Percentiles rank a stretch among this genome's conserved stretches.
These are phyloP conservation scores for Drosophila nebulosa DNA, from an alignment of 1,140 invertebrate genomes.

Conservation along the genomic window DNA sequence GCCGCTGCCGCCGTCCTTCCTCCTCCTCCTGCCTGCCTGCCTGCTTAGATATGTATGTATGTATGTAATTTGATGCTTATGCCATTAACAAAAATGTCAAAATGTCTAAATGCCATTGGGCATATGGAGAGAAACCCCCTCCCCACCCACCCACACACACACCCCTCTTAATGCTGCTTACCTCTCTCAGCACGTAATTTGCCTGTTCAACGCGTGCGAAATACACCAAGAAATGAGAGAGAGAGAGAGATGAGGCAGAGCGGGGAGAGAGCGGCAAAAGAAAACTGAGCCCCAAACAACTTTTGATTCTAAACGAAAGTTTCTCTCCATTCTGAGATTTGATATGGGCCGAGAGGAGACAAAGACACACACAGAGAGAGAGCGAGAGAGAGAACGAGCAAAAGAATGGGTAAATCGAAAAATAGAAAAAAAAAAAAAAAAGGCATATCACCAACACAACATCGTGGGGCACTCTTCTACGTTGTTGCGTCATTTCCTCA, in stretches of 20 bases:
- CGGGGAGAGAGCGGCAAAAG: background rate
- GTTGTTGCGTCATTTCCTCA: background rate
- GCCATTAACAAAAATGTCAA: conserved; percentile 79
- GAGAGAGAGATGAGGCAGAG: background rate
- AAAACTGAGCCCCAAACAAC: conserved; percentile 13
- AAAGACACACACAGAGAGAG: background rate
- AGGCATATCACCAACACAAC: background rate
- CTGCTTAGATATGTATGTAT: background rate
- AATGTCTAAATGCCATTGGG: conserved; percentile 70
- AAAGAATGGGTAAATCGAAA: background rate
- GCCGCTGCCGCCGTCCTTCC: background rate
- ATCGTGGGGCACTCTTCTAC: background rate
- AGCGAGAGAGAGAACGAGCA: background rate
- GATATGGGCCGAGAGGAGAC: background rate
- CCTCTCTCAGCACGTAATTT: conserved; percentile 63
- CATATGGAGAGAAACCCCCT: conserved; percentile 25
- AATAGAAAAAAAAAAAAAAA: background rate
- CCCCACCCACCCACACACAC: background rate
- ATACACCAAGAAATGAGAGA: conserved; percentile 36
- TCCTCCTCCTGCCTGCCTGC: background rate
- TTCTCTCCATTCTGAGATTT: conserved; percentile 13
- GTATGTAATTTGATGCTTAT: conserved; percentile 74
- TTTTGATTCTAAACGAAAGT: conserved; percentile 11
- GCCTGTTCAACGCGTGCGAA: conserved; percentile 65
- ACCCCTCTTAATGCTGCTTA: background rate